Conservation (phyloP, 2,797 vertebrate genomes). For the Erpetoichthys calabaricus region DNA sequence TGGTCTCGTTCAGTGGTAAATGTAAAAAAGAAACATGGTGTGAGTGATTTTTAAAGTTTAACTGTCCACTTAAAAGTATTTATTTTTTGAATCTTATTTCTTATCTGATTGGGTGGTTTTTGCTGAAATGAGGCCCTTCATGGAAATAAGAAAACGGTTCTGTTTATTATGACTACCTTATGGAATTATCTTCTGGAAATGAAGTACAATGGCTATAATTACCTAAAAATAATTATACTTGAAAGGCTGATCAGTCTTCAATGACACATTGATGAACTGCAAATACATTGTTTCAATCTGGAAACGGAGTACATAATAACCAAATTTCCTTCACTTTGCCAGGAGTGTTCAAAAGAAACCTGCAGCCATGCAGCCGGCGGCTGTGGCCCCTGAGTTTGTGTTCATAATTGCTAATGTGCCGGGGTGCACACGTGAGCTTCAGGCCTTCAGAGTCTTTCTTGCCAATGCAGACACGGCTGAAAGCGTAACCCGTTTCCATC, state of each 20-base stretch:
- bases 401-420: constrained; percentile 2
- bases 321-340: background rate
- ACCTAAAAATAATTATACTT: background rate
- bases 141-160: too few relatives aligned
- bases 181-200: too few relatives aligned
- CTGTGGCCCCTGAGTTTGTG: background rate
- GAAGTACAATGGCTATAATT: background rate
- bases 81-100: too few relatives aligned
- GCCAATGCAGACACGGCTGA: background rate
- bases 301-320: background rate
- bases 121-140: too few relatives aligned
- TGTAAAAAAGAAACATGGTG: too few relatives aligned
- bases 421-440: constrained; percentile 1
- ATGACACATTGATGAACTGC: background rate
- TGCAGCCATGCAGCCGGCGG: background rate
- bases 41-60: too few relatives aligned
- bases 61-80: too few relatives aligned
- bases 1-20: too few relatives aligned
- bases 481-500: constrained; percentile 2
- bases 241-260: constrained; percentile 3
- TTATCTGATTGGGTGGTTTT: too few relatives aligned
- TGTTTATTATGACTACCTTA: too few relatives aligned
- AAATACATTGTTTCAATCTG: background rate
- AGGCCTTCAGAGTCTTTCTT: constrained; percentile 4
- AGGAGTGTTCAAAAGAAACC: background rate